phyloP scores from a whole-genome alignment of 1,140 invertebrate species.

The Leptinotarsa defecta region DNA sequence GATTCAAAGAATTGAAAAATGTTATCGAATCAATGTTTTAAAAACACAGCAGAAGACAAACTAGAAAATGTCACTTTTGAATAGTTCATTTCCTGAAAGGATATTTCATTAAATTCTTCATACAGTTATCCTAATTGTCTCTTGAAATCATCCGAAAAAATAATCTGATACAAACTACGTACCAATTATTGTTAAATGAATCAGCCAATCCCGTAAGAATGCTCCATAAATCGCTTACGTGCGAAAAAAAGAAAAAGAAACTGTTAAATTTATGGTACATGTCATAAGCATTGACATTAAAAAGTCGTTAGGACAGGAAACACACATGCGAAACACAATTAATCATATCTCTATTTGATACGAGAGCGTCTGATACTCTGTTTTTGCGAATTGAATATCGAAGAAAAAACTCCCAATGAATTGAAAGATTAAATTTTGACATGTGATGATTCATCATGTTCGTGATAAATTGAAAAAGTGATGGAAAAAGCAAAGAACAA shows the following conservation, averaged over 20 bases:
- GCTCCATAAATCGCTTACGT: constrained; percentile 1
- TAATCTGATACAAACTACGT: no score
- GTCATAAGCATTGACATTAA: constrained; percentile 14
- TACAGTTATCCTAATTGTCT: no score
- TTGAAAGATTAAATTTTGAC: constrained; percentile 27
- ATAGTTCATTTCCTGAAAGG: no score
- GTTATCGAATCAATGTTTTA: no score
- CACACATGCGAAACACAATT: constrained; percentile 25
- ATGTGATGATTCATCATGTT: constrained; percentile 21
- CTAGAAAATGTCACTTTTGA: no score
- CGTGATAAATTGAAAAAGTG: constrained; percentile 15
- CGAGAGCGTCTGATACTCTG: constrained; percentile 14
- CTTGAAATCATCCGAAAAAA: no score
- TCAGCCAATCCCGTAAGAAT: neutral
- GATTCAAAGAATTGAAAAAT: no score
- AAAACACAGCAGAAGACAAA: no score
- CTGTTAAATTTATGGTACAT: neutral
- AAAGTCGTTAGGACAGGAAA: constrained; percentile 14
- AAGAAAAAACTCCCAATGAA: constrained; percentile 23
- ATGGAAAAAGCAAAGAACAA: neutral
- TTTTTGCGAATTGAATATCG: constrained; percentile 21
- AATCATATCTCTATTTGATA: constrained; percentile 23
- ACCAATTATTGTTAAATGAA: no score
- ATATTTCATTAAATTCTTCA: no score
- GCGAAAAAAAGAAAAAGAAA: constrained; percentile 1